Evolutionary conservation across 2,113 vertebrate genomes (phyloP).

Genomic region (Chaetorhynchus papuensis): DNA sequence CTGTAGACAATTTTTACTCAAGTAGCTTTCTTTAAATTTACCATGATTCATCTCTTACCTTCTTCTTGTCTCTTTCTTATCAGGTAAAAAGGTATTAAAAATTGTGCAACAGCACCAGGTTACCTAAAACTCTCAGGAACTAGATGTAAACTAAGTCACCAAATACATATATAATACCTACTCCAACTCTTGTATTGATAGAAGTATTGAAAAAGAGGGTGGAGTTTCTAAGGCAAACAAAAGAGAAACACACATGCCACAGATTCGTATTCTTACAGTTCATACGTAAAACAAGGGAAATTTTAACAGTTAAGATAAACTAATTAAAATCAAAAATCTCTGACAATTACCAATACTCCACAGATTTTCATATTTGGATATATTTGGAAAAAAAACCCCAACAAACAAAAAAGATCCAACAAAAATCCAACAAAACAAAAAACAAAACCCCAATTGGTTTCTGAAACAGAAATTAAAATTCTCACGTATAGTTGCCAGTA

Average conservation of each 20-base stretch:
- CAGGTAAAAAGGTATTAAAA: not conserved
- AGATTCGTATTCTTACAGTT: not conserved
- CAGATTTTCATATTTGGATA: not conserved
- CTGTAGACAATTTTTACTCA: not conserved
- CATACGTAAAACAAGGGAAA: not conserved
- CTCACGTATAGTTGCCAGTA: not conserved
- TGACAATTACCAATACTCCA: not conserved
- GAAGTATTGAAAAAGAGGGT: not conserved
- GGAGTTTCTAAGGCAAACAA: not conserved
- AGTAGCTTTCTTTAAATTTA: not conserved
- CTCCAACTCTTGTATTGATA: not conserved
- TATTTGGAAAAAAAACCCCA: not conserved
- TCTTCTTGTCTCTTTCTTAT: not conserved
- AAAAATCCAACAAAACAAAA: not conserved
- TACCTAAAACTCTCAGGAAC: not conserved
- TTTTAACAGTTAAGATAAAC: not conserved
- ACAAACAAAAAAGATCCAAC: not conserved
- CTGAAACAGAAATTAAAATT: not conserved
- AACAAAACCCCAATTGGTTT: accelerated
- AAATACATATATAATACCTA: not conserved
- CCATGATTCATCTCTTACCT: not conserved
- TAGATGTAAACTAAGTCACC: not conserved
- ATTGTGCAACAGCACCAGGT: not conserved
- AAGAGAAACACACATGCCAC: not conserved
- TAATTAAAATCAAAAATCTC: not conserved